A percentile compares a stretch with the other conserved stretches of the same genome.
Evolutionary conservation across 2,113 vertebrate species (phyloP).

Genomic region (Hiodon tergisus): DNA sequence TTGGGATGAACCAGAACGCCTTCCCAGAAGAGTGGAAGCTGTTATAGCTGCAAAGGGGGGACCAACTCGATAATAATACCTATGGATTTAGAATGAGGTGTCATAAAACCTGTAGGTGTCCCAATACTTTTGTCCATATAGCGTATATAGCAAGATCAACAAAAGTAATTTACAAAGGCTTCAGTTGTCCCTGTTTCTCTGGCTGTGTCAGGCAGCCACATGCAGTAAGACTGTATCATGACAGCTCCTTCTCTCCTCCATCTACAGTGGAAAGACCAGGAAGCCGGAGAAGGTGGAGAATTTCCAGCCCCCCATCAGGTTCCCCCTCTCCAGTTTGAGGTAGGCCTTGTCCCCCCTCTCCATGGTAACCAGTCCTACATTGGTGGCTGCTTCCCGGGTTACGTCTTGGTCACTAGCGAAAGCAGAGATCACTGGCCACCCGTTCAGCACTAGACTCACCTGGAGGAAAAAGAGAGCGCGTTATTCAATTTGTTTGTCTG

Average conservation of each 20-base stretch:
- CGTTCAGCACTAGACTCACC: slow-evolving; percentile 77
- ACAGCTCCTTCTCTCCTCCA: not conserved
- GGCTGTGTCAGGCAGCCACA: not conserved
- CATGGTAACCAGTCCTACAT: slow-evolving; percentile 73
- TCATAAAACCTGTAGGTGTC: too few species aligned
- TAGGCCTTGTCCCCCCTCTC: slow-evolving; percentile 79
- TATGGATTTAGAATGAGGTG: too few species aligned
- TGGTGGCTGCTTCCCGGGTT: slow-evolving; percentile 78
- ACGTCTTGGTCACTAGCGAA: slow-evolving; percentile 82
- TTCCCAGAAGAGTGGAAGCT: too few species aligned
- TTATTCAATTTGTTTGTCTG: not conserved
- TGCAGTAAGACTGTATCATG: not conserved
- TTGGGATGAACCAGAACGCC: too few species aligned
- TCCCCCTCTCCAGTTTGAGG: slow-evolving; percentile 76
- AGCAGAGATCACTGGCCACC: slow-evolving; percentile 77
- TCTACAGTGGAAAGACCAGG: slow-evolving; percentile 73
- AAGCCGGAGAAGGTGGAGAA: slow-evolving; percentile 84
- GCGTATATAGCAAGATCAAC: too few species aligned
- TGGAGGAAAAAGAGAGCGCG: slow-evolving; percentile 35
- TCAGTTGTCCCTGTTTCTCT: not conserved
- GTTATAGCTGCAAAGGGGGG: too few species aligned
- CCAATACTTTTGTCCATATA: too few species aligned
- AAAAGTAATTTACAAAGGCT: too few species aligned
- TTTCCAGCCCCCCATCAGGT: slow-evolving; percentile 82
- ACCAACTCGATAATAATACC: too few species aligned